Conservation (phyloP, 2,888 invertebrate genomes). For the Caenorhabditis drosophilae region DNA sequence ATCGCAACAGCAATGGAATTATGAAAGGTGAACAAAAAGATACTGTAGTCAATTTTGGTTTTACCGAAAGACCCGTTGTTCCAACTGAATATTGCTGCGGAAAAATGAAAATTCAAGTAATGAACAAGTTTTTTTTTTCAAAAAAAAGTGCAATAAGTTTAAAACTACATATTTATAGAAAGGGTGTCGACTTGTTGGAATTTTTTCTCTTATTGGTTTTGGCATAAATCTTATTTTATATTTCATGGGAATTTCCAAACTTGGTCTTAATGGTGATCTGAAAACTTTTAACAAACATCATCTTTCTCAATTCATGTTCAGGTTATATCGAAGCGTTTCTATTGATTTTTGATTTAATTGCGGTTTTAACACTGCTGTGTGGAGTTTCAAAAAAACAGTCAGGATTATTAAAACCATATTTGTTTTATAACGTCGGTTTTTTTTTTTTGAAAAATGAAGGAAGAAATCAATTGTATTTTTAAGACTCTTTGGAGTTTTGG, state of each 20-base stretch:
- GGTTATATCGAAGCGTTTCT: constrained; percentile 41
- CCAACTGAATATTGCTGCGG: constrained; percentile 36
- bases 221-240: constrained; percentile 40
- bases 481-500: constrained; percentile 46
- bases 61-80: constrained; percentile 38
- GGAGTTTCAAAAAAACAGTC: constrained; percentile 48
- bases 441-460: not conserved
- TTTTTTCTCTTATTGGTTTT: constrained; percentile 40
- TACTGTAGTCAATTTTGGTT: constrained; percentile 38
- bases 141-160: not conserved
- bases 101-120: constrained; percentile 23
- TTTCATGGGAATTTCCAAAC: constrained; percentile 36
- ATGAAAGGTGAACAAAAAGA: constrained; percentile 32
- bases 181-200: constrained; percentile 41
- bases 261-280: constrained; percentile 28
- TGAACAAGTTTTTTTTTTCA: not conserved
- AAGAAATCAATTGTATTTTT: constrained; percentile 7
- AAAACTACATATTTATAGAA: constrained; percentile 28
- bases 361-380: constrained; percentile 38
- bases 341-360: constrained; percentile 42
- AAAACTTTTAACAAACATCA: not conserved
- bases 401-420: constrained; percentile 47
- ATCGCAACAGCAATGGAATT: constrained; percentile 37
- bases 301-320: too few species aligned
- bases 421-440: constrained; percentile 46